phyloP scores from a whole-genome alignment of 2,797 vertebrate species.

The Basileuterus tristriatus region DNA sequence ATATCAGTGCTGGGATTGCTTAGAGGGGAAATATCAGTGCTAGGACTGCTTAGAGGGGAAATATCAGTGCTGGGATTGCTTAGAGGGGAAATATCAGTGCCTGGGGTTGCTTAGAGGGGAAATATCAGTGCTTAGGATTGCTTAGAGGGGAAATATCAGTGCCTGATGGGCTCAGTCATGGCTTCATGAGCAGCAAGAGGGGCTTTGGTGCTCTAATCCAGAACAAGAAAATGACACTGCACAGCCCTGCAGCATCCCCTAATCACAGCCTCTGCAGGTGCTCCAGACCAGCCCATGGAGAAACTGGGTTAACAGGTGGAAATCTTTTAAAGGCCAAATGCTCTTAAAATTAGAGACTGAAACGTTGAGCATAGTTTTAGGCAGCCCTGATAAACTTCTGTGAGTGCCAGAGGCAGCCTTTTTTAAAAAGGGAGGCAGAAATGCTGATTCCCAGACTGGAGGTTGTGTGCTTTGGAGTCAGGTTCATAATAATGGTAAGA shows the following conservation, averaged over 20 bases:
- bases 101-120: neutral
- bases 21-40: neutral
- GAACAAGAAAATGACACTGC: neutral
- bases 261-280: neutral
- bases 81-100: no score
- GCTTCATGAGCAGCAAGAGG: neutral
- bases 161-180: neutral
- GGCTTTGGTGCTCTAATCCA: neutral
- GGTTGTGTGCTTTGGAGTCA: neutral
- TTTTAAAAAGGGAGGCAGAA: neutral
- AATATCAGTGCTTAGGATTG: neutral
- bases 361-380: neutral
- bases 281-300: neutral
- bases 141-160: neutral
- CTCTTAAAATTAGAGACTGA: neutral
- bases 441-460: neutral
- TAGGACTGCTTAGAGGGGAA: neutral
- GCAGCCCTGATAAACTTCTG: neutral
- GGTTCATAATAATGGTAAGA: neutral
- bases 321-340: neutral
- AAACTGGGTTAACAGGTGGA: neutral
- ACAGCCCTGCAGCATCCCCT: neutral
- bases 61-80: neutral
- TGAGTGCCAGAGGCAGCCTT: neutral
- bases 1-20: neutral